Evolutionary conservation across 2,113 vertebrate genomes (phyloP), one percentile per base, ranked within the genome.

Genomic region (Pholis gunnellus): DNA sequence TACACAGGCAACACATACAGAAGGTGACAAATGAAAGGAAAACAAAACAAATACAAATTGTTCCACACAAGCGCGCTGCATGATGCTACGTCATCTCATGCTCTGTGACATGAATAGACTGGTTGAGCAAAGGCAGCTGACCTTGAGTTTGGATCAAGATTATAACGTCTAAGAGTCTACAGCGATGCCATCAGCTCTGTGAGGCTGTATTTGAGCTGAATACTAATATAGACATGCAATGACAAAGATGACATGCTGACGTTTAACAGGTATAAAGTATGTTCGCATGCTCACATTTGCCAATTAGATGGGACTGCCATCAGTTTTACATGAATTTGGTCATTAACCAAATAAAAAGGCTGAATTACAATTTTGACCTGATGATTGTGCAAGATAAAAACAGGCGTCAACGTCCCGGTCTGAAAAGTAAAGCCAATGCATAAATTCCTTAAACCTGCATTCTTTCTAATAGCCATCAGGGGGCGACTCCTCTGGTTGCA

Each of bases 121-220:
- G 31, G 15, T 17, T 6, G 34, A 52, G n/a, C 6, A 29, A 18
- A 66, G 3, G 5, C 59, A 27, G 72, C 18, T 54, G n/a, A 44
- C 36, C 75, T 77, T 57, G 63, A 34, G 17, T 57, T 34, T 68
- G 0, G 2, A 57, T 67, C 38, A 67, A 57, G 75, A 44, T 46
- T 59, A 34, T 46, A 67, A 59, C 36, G 15, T 38, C 29, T 9
- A 46, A 34, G 10, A n/a, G 48, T 66, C 74, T 22, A 6, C 48
- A 57, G 25, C 0, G 36, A 67, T 31, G 38, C 50, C 57, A 46
- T 67, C 75, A 44, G 25, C 48, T 56, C n/a, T 66, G 4, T 22
- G 46, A 56, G 34, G 59, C 31, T 52, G 60, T 61, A 22, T 9
- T 75, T 52, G 60, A 65, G 17, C 46, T 54, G 18, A 54, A 65